These are phyloP conservation scores for Stercorarius parasiticus DNA, from an alignment of 2,113 vertebrate species.

Conservation along the genomic window DNA sequence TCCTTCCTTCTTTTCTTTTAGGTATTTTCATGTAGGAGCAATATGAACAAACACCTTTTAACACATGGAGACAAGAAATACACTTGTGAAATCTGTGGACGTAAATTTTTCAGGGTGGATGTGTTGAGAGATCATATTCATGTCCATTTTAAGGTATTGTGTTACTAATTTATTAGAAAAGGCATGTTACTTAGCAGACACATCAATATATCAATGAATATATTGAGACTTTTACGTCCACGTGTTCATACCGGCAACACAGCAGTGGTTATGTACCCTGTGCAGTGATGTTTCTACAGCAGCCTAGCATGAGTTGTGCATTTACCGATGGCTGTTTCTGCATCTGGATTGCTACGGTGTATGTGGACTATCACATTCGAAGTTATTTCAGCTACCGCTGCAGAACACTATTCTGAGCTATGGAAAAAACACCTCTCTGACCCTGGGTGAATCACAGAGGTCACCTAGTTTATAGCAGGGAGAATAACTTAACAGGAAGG, in stretches of 20 bases:
- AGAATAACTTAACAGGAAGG: background rate
- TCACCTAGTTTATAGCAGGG: background rate
- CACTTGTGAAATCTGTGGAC: conserved; percentile 97
- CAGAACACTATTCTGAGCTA: background rate
- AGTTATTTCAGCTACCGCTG: background rate
- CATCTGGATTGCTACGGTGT: background rate
- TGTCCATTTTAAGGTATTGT: conserved; percentile 95
- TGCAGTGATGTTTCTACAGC: background rate
- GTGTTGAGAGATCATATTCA: conserved; percentile 98
- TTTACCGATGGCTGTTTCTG: background rate
- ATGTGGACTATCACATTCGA: background rate
- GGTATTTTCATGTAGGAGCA: conserved; percentile 98
- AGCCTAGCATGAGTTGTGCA: background rate
- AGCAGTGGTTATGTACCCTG: background rate
- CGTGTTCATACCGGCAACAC: background rate
- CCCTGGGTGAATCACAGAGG: background rate
- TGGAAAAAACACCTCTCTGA: background rate
- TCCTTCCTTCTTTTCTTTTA: conserved; percentile 46
- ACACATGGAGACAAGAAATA: conserved; percentile 99
- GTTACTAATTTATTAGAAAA: background rate
- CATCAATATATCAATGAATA: background rate
- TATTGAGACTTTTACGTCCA: background rate
- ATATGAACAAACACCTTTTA: conserved; percentile 99
- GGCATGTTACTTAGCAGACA: background rate
- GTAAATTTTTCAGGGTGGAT: conserved; percentile 98